Evolutionary conservation across 1,140 invertebrate species (phyloP).

Genomic region (Pteromalus puparum): DNA sequence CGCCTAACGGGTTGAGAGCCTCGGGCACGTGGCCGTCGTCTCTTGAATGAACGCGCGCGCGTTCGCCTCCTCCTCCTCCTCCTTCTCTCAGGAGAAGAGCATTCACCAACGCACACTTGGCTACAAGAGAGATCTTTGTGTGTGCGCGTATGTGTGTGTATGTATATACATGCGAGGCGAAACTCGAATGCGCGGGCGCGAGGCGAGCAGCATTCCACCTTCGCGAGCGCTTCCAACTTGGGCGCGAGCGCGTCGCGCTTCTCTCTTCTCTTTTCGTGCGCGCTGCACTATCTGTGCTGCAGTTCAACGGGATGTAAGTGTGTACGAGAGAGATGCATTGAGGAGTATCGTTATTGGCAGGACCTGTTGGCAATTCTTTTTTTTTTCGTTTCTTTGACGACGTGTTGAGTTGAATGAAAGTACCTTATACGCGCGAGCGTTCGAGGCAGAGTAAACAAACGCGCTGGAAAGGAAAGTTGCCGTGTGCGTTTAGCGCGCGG

Average conservation of each 20-base stretch:
- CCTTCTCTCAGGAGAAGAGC: slow-evolving; percentile 19
- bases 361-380: slow-evolving; percentile 7
- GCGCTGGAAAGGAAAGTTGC: slow-evolving; percentile 37
- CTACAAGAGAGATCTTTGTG: not conserved
- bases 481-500: not conserved
- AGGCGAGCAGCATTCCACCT: slow-evolving; percentile 71
- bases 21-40: slow-evolving; percentile 67
- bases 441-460: slow-evolving; percentile 19
- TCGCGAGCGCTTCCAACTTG: slow-evolving; percentile 66
- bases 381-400: not conserved
- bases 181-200: slow-evolving; percentile 63
- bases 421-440: not conserved
- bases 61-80: not conserved
- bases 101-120: slow-evolving; percentile 22
- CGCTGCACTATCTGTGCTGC: slow-evolving; percentile 11
- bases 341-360: not conserved
- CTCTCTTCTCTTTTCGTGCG: slow-evolving; percentile 52
- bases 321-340: not conserved
- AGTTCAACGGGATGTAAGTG: not conserved
- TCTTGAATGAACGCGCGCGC: slow-evolving; percentile 68
- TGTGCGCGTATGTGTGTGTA: not conserved
- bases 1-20: slow-evolving; percentile 66
- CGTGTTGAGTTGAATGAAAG: slow-evolving; percentile 25
- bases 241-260: slow-evolving; percentile 47
- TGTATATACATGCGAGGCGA: not conserved